Percentiles rank a stretch among this genome's conserved stretches.
These are phyloP conservation scores for Tenthredo amoena DNA, from an alignment of 2,888 invertebrate genomes.

Conservation along the genomic window DNA sequence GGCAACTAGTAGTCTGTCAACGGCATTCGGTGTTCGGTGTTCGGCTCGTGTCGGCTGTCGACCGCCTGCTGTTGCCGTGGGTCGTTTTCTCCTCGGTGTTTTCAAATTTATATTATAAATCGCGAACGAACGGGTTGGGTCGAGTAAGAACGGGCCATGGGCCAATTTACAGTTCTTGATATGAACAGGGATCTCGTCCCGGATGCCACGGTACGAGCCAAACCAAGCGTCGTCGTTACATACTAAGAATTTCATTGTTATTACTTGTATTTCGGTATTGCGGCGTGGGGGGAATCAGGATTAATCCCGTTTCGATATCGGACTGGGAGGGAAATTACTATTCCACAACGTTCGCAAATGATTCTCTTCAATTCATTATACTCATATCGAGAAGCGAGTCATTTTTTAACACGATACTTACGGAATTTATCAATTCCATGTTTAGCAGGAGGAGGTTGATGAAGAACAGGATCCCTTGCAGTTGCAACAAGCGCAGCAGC, in stretches of 20 bases:
- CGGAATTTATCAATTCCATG: neutral
- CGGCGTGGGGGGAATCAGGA: neutral
- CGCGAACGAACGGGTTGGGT: neutral
- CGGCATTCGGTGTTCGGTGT: slow-evolving; percentile 43
- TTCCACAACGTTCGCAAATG: neutral
- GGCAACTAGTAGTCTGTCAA: slow-evolving; percentile 74
- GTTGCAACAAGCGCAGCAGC: slow-evolving; percentile 65
- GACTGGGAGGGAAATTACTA: neutral
- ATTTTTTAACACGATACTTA: neutral
- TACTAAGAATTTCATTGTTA: slow-evolving; percentile 10
- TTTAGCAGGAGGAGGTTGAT: slow-evolving; percentile 72
- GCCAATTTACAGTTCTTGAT: slow-evolving; percentile 33
- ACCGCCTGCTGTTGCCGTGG: slow-evolving; percentile 74
- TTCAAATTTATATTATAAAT: neutral
- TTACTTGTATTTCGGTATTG: neutral
- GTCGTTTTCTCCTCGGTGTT: slow-evolving; percentile 79
- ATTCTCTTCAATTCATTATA: neutral
- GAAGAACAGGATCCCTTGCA: slow-evolving; percentile 71
- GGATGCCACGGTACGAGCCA: slow-evolving; percentile 41
- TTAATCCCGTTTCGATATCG: neutral
- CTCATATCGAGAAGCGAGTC: neutral
- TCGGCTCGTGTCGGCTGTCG: slow-evolving; percentile 54
- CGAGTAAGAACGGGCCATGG: slow-evolving; percentile 38
- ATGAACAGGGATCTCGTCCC: slow-evolving; percentile 31
- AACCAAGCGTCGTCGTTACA: slow-evolving; percentile 12